These are phyloP conservation scores for Sturnira hondurensis DNA, from an alignment of 2,113 vertebrate species.

Conservation along the genomic window DNA sequence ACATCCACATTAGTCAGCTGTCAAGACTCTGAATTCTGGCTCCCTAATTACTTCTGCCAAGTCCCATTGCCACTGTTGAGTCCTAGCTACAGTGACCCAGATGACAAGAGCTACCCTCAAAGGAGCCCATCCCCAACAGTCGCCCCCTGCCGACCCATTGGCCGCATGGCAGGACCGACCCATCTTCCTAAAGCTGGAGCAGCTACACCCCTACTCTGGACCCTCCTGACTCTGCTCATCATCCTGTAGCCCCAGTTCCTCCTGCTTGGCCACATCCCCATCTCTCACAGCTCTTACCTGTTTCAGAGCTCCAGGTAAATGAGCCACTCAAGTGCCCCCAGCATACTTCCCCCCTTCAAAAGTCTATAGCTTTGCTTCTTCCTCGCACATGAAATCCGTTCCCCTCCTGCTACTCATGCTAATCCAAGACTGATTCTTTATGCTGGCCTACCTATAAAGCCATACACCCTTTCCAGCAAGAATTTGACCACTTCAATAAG, in stretches of 20 bases:
- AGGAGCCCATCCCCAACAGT: rapidly evolving
- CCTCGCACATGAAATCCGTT: not conserved
- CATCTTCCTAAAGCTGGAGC: not conserved
- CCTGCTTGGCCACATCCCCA: too few relatives aligned
- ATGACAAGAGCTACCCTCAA: not conserved
- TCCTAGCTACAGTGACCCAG: not conserved
- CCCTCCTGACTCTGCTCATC: not conserved
- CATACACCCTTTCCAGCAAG: not conserved
- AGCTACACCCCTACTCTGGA: not conserved
- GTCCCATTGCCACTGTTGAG: too few relatives aligned
- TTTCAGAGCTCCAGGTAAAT: not conserved
- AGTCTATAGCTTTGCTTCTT: not conserved
- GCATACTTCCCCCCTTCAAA: not conserved
- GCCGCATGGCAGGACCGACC: not conserved
- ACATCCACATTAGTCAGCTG: not conserved
- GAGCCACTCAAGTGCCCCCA: not conserved
- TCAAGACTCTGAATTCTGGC: not conserved
- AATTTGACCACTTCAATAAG: not conserved
- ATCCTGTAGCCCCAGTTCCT: not conserved
- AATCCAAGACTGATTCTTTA: not conserved
- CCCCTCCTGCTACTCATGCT: not conserved
- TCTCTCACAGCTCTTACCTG: not conserved
- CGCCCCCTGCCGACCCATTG: too few relatives aligned
- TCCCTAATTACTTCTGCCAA: not conserved
- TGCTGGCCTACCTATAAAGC: not conserved